Percentiles rank a stretch among this genome's conserved stretches.
Conservation (phyloP, 2,888 invertebrate genomes). For the Sericinus montela region DNA sequence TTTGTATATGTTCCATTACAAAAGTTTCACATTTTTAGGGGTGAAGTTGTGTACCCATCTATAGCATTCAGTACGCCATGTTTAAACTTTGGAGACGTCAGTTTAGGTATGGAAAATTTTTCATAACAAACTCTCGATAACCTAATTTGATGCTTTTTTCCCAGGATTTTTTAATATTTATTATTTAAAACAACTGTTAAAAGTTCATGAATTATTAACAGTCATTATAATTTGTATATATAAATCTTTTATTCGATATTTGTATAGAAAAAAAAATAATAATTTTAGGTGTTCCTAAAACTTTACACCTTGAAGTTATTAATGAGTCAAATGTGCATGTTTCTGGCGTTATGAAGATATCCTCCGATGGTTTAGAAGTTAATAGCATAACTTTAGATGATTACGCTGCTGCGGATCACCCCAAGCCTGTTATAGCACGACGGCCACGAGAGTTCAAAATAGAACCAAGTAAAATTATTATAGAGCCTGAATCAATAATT, state of each 20-base stretch:
- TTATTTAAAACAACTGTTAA: background rate
- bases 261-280: too few relatives aligned
- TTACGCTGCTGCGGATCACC: conserved; percentile 54
- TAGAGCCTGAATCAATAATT: conserved; percentile 63
- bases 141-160: too few relatives aligned
- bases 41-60: conserved; percentile 80
- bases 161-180: background rate
- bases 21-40: conserved; percentile 59
- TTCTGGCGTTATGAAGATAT: conserved; percentile 64
- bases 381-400: conserved; percentile 66
- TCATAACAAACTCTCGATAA: background rate
- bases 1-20: background rate
- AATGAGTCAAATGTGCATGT: conserved; percentile 80
- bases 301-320: conserved; percentile 62
- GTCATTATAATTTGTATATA: too few relatives aligned
- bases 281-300: conserved; percentile 66
- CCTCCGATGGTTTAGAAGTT: conserved; percentile 76
- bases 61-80: conserved; percentile 71
- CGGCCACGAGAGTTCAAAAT: conserved; percentile 78
- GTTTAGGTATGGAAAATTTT: conserved; percentile 68
- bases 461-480: conserved; percentile 61
- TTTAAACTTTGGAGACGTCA: conserved; percentile 78
- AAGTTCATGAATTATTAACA: background rate
- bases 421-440: conserved; percentile 58
- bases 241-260: too few relatives aligned